A percentile compares a stretch with the other conserved stretches of the same genome.
phyloP scores from a whole-genome alignment of 2,888 invertebrate species.

The Platypus cylindrus region DNA sequence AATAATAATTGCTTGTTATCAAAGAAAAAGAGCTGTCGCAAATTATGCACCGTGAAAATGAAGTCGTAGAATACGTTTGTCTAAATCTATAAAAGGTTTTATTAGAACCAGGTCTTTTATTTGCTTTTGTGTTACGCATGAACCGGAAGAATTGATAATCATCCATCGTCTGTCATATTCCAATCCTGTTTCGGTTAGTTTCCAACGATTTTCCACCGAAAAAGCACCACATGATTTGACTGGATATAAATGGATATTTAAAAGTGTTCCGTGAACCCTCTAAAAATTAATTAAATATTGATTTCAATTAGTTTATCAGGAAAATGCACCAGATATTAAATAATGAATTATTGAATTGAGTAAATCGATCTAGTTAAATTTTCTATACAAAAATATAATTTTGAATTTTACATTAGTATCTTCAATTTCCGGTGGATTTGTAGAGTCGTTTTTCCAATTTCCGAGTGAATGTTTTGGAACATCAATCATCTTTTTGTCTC shows the following conservation, averaged over 20 bases:
- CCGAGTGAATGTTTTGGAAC: too few species aligned
- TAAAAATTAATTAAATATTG: too few species aligned
- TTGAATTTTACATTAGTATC: too few species aligned
- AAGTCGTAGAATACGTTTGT: slow-evolving; percentile 41
- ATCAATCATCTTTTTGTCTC: too few species aligned
- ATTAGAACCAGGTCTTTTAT: slow-evolving; percentile 68
- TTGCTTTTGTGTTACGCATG: slow-evolving; percentile 80
- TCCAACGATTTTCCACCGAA: slow-evolving; percentile 55
- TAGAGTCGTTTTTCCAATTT: too few species aligned
- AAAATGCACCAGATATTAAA: too few species aligned
- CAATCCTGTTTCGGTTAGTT: slow-evolving; percentile 62
- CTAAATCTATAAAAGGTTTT: slow-evolving; percentile 55
- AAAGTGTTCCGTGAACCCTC: slow-evolving; percentile 19
- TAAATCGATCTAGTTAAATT: too few species aligned
- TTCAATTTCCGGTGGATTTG: too few species aligned
- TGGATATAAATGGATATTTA: slow-evolving; percentile 57
- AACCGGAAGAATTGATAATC: slow-evolving; percentile 70
- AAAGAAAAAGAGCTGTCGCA: neutral
- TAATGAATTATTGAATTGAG: too few species aligned
- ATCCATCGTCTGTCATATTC: slow-evolving; percentile 89
- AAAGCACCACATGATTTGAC: slow-evolving; percentile 83
- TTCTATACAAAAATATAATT: too few species aligned
- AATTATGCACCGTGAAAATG: slow-evolving; percentile 44
- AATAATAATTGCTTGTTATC: too few species aligned
- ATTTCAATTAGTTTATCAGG: too few species aligned